Evolutionary conservation across 2,888 invertebrate species (phyloP), one percentile per base, ranked within the genome.

Genomic region (Synergus gifuensis): DNA sequence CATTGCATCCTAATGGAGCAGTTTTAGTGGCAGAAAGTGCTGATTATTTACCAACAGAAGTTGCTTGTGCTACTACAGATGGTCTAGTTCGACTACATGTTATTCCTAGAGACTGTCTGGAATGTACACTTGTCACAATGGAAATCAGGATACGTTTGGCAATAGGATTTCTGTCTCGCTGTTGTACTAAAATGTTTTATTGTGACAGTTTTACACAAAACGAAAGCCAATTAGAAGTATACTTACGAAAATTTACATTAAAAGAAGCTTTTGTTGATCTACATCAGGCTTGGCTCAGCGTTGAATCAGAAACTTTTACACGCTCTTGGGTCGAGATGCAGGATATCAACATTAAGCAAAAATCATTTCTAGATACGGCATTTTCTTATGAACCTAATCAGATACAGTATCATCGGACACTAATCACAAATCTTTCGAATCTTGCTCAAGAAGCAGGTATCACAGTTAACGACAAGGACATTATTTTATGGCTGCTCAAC

Each of bases 191-290:
- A 78, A 79, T 66, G 28, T 80, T 49, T 12, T 82, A 80, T 58
- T 78, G 22, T 66, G 66, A 58, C 16, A 18, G 14, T n/a, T 18
- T 36, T 7, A 62, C 8, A 81, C 82, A 16, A n/a, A 46, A 2
- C 22, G 79, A 78, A 63, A 44, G 76, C 8, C 62, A 58, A 4
- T 54, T 89, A 40, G 85, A 84, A 18, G 76, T 64, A 22, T 86
- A 83, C 60, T 78, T 90, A 22, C 86, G 83, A 11, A 86, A 86
- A 36, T 93, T 92, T 83, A 91, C 92, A 0, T 84, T 93, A 66
- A 93, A 93, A 82, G 93, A 93, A 77, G 93, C 93, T 2, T 93
- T 93, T 80, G 92, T 93, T 8, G 90, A 93, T 67, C 86, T 93
- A 0, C 93, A 93, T 84, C 89, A 91, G 36, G 92, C 93, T 2